Conservation (phyloP, 2,888 invertebrate species). For the Pardosa pseudoannulata region DNA sequence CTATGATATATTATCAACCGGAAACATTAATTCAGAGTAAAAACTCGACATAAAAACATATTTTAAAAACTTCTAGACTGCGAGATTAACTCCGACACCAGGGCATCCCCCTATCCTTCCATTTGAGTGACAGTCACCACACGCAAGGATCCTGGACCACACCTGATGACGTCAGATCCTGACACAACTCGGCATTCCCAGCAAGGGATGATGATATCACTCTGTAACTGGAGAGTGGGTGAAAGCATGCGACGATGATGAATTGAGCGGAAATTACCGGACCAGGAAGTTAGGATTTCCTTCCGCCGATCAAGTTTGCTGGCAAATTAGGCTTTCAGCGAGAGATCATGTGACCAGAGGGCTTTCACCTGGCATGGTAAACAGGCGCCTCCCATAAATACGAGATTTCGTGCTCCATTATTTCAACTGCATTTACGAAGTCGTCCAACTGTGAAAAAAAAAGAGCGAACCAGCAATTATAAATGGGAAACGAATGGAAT, state of each 20-base stretch:
- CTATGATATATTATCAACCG: neutral
- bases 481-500: no score
- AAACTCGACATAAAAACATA: neutral
- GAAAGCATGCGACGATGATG: neutral
- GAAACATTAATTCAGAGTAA: neutral
- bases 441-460: no score
- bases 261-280: slow-evolving; percentile 43
- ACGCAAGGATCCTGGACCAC: slow-evolving; percentile 13
- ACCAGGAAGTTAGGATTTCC: slow-evolving; percentile 12
- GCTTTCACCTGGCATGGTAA: no score
- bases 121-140: slow-evolving; percentile 1
- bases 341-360: neutral
- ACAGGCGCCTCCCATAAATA: no score
- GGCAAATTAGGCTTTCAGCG: neutral
- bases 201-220: slow-evolving; percentile 5
- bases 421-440: no score
- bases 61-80: neutral
- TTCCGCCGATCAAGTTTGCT: neutral
- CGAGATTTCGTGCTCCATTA: no score
- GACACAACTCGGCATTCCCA: slow-evolving; percentile 7
- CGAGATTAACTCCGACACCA: neutral
- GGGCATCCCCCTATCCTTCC: neutral
- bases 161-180: slow-evolving; percentile 37
- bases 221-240: neutral
- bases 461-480: no score